Percentiles rank a stretch among this genome's conserved stretches.
These are phyloP conservation scores for Drusus annulatus DNA, from an alignment of 1,140 invertebrate genomes.

Conservation along the genomic window DNA sequence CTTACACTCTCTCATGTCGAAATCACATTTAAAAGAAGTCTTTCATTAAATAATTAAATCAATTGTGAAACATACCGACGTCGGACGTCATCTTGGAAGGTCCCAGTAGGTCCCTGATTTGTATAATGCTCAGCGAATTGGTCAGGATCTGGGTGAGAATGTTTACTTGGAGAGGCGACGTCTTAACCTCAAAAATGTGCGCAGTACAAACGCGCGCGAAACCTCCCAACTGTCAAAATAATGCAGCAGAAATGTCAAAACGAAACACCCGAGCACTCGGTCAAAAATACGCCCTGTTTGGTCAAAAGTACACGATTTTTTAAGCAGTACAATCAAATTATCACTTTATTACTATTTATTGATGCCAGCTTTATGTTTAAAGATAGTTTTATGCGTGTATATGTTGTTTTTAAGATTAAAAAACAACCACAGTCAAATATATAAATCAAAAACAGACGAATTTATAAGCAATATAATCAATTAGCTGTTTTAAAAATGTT, in stretches of 20 bases:
- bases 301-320: too few relatives aligned
- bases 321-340: too few relatives aligned
- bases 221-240: conserved; percentile 9
- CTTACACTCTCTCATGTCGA: too few relatives aligned
- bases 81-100: conserved; percentile 51
- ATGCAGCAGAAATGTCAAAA: neutral
- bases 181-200: conserved; percentile 44
- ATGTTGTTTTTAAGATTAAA: too few relatives aligned
- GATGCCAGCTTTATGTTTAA: neutral
- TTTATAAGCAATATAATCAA: too few relatives aligned
- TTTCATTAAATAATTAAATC: too few relatives aligned
- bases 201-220: conserved; percentile 6
- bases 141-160: conserved; percentile 29
- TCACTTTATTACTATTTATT: neutral
- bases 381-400: too few relatives aligned
- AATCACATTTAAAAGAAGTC: too few relatives aligned
- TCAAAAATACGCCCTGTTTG: neutral
- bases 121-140: conserved; percentile 19
- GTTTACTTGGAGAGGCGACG: conserved; percentile 16
- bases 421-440: neutral
- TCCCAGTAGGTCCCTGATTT: conserved; percentile 17
- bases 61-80: conserved; percentile 43
- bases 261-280: too few relatives aligned
- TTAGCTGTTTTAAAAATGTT: too few relatives aligned
- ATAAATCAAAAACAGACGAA: neutral